Conservation (phyloP, 2,113 vertebrate species). For the Ctenomys sociabilis region DNA sequence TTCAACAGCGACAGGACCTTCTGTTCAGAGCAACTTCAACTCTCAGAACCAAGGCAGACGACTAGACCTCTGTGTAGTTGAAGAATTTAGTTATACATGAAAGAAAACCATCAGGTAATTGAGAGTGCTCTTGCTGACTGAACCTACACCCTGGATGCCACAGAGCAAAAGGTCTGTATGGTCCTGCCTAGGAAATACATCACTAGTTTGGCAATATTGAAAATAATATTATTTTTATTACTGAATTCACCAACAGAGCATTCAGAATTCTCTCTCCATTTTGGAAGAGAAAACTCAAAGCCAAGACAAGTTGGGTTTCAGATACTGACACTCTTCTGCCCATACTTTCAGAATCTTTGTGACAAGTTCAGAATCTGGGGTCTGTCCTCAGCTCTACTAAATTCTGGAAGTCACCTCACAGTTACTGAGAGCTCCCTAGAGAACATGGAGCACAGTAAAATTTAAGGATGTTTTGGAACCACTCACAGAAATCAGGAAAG, state of each 20-base stretch:
- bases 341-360: slow-evolving; percentile 19
- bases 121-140: slow-evolving; percentile 11
- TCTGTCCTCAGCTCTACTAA: slow-evolving; percentile 18
- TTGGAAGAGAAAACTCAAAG: slow-evolving; percentile 26
- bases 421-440: neutral
- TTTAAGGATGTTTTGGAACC: slow-evolving; percentile 17
- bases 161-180: neutral
- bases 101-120: slow-evolving; percentile 10
- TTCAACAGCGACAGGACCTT: neutral
- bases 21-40: neutral
- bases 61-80: neutral
- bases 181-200: neutral
- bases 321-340: neutral
- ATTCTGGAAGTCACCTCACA: neutral
- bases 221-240: slow-evolving; percentile 49
- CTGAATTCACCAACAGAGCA: neutral
- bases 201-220: slow-evolving; percentile 28
- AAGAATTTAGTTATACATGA: slow-evolving; percentile 44
- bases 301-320: neutral
- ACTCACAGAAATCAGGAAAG: slow-evolving; percentile 52
- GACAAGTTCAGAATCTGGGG: slow-evolving; percentile 3
- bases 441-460: neutral
- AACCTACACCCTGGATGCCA: neutral
- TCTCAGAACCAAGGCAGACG: neutral
- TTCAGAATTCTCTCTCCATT: neutral